Evolutionary conservation across 2,888 invertebrate species (phyloP).

Genomic region (Tyria jacobaeae): DNA sequence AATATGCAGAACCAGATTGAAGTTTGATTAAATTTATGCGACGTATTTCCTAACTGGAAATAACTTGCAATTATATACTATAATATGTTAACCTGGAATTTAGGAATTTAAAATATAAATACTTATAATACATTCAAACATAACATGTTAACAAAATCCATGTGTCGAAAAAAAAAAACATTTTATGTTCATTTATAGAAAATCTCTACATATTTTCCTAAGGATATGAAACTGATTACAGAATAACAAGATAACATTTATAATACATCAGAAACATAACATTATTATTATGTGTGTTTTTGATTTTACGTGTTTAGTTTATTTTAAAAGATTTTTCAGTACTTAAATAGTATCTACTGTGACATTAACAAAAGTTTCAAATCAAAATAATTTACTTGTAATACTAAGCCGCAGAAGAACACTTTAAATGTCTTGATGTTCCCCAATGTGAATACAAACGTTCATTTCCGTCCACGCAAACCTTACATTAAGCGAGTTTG

Average conservation of each 20-base stretch:
- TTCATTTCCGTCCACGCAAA: constrained; percentile 82
- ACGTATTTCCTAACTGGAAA: too few species aligned
- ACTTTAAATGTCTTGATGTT: constrained; percentile 75
- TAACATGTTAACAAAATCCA: too few species aligned
- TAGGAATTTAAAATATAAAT: too few species aligned
- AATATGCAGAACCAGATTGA: background rate
- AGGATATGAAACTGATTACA: too few species aligned
- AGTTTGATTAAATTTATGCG: too few species aligned
- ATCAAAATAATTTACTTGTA: constrained; percentile 73
- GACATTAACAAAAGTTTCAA: constrained; percentile 20
- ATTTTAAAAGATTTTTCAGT: background rate
- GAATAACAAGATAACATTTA: too few species aligned
- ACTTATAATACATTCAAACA: too few species aligned
- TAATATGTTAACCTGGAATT: too few species aligned
- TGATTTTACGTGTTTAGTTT: background rate
- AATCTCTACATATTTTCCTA: too few species aligned
- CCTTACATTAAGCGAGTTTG: constrained; percentile 78
- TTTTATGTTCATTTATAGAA: too few species aligned
- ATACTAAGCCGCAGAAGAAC: constrained; percentile 72
- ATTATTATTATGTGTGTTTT: background rate
- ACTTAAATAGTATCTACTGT: background rate
- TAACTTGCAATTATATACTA: too few species aligned
- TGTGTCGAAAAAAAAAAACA: too few species aligned
- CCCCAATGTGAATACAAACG: constrained; percentile 78
- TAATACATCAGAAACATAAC: background rate